These are phyloP conservation scores for Cochlearius cochlearius DNA, from an alignment of 2,113 vertebrate species.

Conservation along the genomic window DNA sequence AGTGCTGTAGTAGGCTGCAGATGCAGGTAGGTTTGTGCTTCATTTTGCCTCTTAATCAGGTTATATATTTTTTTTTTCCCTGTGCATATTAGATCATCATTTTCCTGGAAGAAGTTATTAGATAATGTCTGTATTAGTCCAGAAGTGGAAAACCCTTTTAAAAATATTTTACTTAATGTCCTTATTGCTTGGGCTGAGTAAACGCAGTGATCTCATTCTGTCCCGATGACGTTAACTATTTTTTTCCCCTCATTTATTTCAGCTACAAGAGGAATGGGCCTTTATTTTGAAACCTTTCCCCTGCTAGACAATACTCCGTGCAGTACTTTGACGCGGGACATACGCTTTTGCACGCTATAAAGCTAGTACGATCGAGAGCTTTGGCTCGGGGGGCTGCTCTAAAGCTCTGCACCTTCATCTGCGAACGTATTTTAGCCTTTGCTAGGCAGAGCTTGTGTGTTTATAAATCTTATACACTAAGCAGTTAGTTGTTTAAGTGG, in stretches of 20 bases:
- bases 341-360: background rate
- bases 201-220: conserved; percentile 17
- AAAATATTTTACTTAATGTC: conserved; percentile 32
- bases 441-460: conserved; percentile 2
- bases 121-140: conserved; percentile 49
- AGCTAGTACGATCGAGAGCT: background rate
- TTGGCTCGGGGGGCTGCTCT: background rate
- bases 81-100: conserved; percentile 12
- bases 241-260: conserved; percentile 7
- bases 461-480: conserved; percentile 33
- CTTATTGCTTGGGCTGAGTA: conserved; percentile 12
- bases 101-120: conserved; percentile 63
- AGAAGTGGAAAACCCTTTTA: conserved; percentile 51
- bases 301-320: background rate
- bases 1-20: background rate
- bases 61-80: background rate
- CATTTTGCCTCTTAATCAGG: background rate
- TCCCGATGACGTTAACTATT: background rate
- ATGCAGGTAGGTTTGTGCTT: background rate
- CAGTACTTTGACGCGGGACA: background rate
- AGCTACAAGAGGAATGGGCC: background rate
- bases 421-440: background rate
- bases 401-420: background rate
- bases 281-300: background rate
- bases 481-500: conserved; percentile 57